These are phyloP conservation scores for Thamnophis sirtalis DNA, from an alignment of 2,113 vertebrate species.

Conservation along the genomic window DNA sequence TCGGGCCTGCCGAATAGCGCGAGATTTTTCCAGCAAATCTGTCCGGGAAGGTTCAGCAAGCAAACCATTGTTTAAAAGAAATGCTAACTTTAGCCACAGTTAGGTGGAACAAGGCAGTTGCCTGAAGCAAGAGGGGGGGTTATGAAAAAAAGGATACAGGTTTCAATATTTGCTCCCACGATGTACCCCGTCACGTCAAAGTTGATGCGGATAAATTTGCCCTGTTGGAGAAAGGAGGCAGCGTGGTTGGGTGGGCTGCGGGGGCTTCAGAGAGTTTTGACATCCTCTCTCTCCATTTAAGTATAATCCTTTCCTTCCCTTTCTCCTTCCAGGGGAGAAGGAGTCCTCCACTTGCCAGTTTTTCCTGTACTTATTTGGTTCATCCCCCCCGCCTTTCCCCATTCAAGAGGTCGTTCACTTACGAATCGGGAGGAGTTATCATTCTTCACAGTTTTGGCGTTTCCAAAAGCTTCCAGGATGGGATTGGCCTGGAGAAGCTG, in stretches of 20 bases:
- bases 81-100: background rate
- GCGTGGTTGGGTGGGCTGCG: background rate
- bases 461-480: conserved; percentile 97
- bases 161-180: conserved; percentile 83
- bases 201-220: conserved; percentile 86
- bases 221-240: conserved; percentile 62
- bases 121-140: background rate
- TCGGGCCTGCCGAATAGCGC: conserved; percentile 75
- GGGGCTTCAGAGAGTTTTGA: background rate
- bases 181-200: conserved; percentile 84
- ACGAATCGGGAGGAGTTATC: conserved; percentile 98
- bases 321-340: background rate
- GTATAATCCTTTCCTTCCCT: background rate
- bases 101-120: background rate
- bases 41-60: conserved; percentile 54
- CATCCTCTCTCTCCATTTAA: background rate
- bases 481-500: conserved; percentile 98
- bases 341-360: background rate
- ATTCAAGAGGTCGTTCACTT: conserved; percentile 64
- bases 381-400: background rate
- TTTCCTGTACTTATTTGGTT: background rate
- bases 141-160: conserved; percentile 74
- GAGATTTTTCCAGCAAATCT: conserved; percentile 81
- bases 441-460: conserved; percentile 98
- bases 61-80: background rate